These are phyloP conservation scores for Drosophila kanekoi DNA, from an alignment of 2,888 invertebrate genomes.

Conservation along the genomic window DNA sequence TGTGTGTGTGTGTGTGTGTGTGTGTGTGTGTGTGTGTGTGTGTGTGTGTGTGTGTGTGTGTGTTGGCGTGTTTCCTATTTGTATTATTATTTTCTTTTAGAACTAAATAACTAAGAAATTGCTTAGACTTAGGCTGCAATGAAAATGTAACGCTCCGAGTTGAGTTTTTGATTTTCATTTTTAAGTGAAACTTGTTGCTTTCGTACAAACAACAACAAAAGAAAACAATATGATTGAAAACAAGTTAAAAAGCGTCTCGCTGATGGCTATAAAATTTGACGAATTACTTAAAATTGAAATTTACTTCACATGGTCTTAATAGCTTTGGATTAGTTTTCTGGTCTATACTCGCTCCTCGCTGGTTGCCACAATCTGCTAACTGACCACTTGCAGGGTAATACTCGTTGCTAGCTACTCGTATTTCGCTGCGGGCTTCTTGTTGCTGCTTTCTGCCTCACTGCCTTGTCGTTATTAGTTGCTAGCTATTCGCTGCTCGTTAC, in stretches of 20 bases:
- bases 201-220: constrained; percentile 15
- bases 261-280: constrained; percentile 28
- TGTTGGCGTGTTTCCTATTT: constrained; percentile 16
- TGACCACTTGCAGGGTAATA: neutral
- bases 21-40: constrained; percentile 17
- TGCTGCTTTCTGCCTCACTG: neutral
- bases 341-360: neutral
- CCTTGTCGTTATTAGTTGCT: neutral
- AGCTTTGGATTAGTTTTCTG: constrained; percentile 57
- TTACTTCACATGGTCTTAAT: constrained; percentile 25
- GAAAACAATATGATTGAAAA: constrained; percentile 53
- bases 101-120: constrained; percentile 77
- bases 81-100: constrained; percentile 41
- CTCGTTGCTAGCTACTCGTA: neutral
- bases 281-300: constrained; percentile 43
- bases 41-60: constrained; percentile 10
- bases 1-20: constrained; percentile 1
- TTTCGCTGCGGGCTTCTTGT: neutral
- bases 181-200: constrained; percentile 16
- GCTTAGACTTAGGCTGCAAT: constrained; percentile 50
- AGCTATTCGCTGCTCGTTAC: neutral
- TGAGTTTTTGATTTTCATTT: constrained; percentile 15
- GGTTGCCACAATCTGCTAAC: neutral
- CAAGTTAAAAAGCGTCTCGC: constrained; percentile 57
- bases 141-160: constrained; percentile 29